phyloP scores from a whole-genome alignment of 1,140 invertebrate species.

The Drosophila trapezifrons region DNA sequence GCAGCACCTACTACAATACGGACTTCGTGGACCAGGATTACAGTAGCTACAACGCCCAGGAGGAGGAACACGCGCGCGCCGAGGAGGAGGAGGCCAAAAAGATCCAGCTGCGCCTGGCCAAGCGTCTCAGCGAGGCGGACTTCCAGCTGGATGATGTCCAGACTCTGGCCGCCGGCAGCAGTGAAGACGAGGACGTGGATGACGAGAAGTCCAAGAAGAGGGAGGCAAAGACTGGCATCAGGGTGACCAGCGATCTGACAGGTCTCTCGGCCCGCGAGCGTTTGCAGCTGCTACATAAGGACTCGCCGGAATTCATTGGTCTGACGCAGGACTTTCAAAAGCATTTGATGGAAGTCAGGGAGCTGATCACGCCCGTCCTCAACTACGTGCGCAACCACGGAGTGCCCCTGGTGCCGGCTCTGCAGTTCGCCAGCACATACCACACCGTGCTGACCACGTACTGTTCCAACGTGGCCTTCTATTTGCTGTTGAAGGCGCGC shows the following conservation, averaged over 20 bases:
- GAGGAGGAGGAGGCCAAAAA: conserved; percentile 94
- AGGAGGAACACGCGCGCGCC: conserved; percentile 89
- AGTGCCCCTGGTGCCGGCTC: conserved; percentile 68
- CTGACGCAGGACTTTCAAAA: conserved; percentile 91
- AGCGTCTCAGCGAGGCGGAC: conserved; percentile 92
- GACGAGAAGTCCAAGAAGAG: conserved; percentile 38
- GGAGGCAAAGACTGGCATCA: conserved; percentile 5
- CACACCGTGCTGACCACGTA: conserved; percentile 91
- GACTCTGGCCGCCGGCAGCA: conserved; percentile 15
- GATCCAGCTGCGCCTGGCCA: conserved; percentile 91
- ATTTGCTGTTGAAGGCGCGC: conserved; percentile 92
- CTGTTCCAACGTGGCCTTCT: conserved; percentile 93
- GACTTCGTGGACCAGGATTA: conserved; percentile 95
- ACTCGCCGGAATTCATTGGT: conserved; percentile 92
- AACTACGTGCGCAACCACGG: conserved; percentile 86
- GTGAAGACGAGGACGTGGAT: conserved; percentile 68
- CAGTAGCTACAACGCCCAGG: conserved; percentile 88
- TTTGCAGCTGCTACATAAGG: conserved; percentile 90
- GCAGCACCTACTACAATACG: conserved; percentile 91
- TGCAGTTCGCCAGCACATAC: conserved; percentile 88
- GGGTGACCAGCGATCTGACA: conserved; percentile 87
- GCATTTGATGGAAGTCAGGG: conserved; percentile 88
- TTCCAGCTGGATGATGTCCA: conserved; percentile 88
- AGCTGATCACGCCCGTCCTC: conserved; percentile 88
- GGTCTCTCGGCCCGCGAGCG: conserved; percentile 91